Percentiles rank a stretch among this genome's conserved stretches.
Evolutionary conservation across 1,140 invertebrate species (phyloP).

Genomic region (Trachymyrmex septentrionalis): DNA sequence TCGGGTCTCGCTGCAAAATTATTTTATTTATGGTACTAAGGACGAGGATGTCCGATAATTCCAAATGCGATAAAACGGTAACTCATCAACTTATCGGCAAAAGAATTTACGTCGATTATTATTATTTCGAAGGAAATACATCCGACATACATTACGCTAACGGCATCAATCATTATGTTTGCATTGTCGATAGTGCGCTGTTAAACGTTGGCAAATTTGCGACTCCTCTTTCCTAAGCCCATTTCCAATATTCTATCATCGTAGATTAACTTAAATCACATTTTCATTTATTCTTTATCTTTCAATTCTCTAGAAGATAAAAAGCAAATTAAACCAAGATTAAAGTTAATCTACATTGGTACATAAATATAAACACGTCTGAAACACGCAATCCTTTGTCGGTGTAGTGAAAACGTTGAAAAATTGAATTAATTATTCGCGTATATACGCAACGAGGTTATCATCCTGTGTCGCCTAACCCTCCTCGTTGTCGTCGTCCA

Average conservation of each 20-base stretch:
- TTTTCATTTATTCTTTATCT: no score
- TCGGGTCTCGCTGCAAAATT: conserved; percentile 22
- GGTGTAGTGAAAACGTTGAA: not conserved
- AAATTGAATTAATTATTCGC: conserved; percentile 74
- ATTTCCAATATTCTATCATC: no score
- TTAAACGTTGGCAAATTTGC: not conserved
- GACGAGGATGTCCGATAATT: conserved; percentile 54
- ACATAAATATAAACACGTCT: no score
- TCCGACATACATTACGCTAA: not conserved
- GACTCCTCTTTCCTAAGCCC: not conserved
- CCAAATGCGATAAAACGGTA: conserved; percentile 42
- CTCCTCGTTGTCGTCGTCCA: conserved; percentile 47
- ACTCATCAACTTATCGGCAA: conserved; percentile 15
- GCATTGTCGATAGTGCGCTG: not conserved
- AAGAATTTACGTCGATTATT: conserved; percentile 17
- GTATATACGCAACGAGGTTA: conserved; percentile 51
- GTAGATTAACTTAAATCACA: no score
- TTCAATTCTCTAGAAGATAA: no score
- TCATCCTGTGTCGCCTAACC: conserved; percentile 44
- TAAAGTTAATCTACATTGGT: no score
- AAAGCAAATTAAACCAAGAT: no score
- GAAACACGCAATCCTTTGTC: not conserved
- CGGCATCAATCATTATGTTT: not conserved
- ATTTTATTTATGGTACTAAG: conserved; percentile 43
- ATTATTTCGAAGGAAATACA: conserved; percentile 19